phyloP scores from a whole-genome alignment of 2,797 vertebrate species.

The Anabas testudineus region DNA sequence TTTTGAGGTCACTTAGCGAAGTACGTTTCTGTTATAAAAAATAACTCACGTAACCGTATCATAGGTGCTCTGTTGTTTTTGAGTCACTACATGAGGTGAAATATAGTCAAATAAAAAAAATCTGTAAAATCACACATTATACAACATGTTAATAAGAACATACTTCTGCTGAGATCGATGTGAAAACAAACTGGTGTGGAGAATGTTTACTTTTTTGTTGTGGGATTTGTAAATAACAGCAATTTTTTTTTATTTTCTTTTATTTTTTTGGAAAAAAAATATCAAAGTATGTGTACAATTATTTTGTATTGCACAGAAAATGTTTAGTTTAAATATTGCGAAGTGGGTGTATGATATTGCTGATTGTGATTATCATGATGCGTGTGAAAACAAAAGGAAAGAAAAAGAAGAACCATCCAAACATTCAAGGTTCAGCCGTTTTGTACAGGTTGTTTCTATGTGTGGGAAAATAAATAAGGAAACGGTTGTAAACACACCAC shows the following conservation, averaged over 20 bases:
- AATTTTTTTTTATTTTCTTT: slow-evolving; percentile 90
- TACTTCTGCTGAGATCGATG: slow-evolving; percentile 69
- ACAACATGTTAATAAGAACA: slow-evolving; percentile 59
- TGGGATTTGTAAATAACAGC: slow-evolving; percentile 90
- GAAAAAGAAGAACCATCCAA: slow-evolving; percentile 73
- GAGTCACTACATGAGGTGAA: slow-evolving; percentile 43
- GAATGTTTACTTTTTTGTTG: slow-evolving; percentile 87
- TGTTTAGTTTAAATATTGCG: slow-evolving; percentile 89
- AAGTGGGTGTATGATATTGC: slow-evolving; percentile 88
- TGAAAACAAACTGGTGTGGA: slow-evolving; percentile 82
- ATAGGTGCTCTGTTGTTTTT: slow-evolving; percentile 59
- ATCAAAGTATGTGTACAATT: slow-evolving; percentile 84
- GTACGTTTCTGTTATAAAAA: slow-evolving; percentile 25
- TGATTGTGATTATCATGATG: slow-evolving; percentile 89
- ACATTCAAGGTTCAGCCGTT: slow-evolving; percentile 79
- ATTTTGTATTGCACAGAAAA: slow-evolving; percentile 92
- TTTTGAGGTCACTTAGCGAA: slow-evolving; percentile 34
- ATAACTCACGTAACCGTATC: slow-evolving; percentile 51
- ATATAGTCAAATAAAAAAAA: slow-evolving; percentile 44
- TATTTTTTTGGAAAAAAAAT: slow-evolving; percentile 83
- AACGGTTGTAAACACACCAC: slow-evolving; percentile 65
- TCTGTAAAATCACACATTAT: slow-evolving; percentile 67
- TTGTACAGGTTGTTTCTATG: slow-evolving; percentile 94
- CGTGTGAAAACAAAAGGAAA: slow-evolving; percentile 80
- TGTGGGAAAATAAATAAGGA: slow-evolving; percentile 88